Evolutionary conservation across 2,797 vertebrate genomes (phyloP).

Genomic region (Silurus lanzhouensis): DNA sequence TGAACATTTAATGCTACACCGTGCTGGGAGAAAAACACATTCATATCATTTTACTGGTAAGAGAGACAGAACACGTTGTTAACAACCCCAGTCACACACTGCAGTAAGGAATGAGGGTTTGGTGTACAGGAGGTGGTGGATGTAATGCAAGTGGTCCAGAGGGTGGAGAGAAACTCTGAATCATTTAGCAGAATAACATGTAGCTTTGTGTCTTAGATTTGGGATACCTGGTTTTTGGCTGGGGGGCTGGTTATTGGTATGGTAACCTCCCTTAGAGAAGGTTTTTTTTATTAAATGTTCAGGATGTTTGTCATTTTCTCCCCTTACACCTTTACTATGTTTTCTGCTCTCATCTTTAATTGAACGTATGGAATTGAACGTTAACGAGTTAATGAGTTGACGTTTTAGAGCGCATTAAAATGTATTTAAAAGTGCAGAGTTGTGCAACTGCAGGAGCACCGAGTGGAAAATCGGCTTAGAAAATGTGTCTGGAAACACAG

Average conservation of each 20-base stretch:
- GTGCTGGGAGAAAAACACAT: slow-evolving; percentile 5
- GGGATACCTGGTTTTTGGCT: not conserved
- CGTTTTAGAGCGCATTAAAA: not conserved
- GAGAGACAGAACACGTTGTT: not conserved
- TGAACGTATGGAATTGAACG: not conserved
- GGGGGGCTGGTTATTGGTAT: slow-evolving; percentile 44
- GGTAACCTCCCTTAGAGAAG: slow-evolving; percentile 45
- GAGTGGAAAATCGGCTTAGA: not conserved
- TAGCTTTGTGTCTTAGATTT: not conserved
- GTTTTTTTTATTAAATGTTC: too few relatives aligned
- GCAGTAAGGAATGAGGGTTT: not conserved
- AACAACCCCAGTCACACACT: not conserved
- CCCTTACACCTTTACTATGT: not conserved
- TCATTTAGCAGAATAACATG: not conserved
- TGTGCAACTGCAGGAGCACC: not conserved
- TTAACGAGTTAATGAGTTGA: not conserved
- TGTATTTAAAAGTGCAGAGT: not conserved
- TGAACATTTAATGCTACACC: not conserved
- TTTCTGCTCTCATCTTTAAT: not conserved
- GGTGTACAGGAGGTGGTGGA: not conserved
- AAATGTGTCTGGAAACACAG: not conserved
- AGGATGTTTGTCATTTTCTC: not conserved
- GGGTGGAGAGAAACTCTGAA: not conserved
- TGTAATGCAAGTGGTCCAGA: not conserved
- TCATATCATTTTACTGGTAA: not conserved